Percentiles rank a stretch among this genome's conserved stretches.
These are phyloP conservation scores for Tupaia tana DNA, from an alignment of 2,113 vertebrate genomes.

Conservation along the genomic window DNA sequence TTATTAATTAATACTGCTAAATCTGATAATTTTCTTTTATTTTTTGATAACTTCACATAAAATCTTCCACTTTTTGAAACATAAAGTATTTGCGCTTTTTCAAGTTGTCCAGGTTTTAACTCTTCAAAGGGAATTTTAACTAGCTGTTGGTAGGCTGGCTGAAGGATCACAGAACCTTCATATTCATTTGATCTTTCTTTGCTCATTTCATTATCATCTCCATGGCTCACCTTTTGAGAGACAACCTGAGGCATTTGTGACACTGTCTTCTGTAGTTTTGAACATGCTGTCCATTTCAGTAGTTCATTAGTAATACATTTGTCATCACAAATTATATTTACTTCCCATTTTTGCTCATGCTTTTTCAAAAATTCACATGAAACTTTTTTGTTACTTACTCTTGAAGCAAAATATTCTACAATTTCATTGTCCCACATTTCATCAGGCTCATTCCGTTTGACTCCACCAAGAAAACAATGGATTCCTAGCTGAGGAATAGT, in stretches of 20 bases:
- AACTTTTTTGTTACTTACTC: constrained; percentile 84
- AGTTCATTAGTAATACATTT: constrained; percentile 76
- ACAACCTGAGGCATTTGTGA: neutral
- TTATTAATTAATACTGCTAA: constrained; percentile 80
- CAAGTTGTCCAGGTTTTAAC: constrained; percentile 82
- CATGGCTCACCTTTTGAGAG: neutral
- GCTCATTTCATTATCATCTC: neutral
- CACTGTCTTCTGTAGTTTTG: neutral
- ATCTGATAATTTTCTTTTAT: constrained; percentile 61
- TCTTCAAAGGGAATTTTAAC: constrained; percentile 42
- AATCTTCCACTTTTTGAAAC: constrained; percentile 85
- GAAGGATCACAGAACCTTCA: neutral
- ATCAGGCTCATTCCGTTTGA: constrained; percentile 67
- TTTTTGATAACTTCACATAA: constrained; percentile 85
- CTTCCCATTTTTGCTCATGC: constrained; percentile 85
- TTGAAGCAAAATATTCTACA: constrained; percentile 81
- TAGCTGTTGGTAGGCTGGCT: neutral
- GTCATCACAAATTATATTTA: constrained; percentile 86
- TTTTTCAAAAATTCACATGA: constrained; percentile 88
- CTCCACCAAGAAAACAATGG: constrained; percentile 86
- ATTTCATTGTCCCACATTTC: constrained; percentile 72
- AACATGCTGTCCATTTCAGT: constrained; percentile 48
- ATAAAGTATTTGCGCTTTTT: constrained; percentile 83
- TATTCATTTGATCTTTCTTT: neutral
- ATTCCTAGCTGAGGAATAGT: constrained; percentile 87